Evolutionary conservation across 2,113 vertebrate species (phyloP), one percentile per base, ranked within the genome.

Genomic region (Tapirus terrestris): DNA sequence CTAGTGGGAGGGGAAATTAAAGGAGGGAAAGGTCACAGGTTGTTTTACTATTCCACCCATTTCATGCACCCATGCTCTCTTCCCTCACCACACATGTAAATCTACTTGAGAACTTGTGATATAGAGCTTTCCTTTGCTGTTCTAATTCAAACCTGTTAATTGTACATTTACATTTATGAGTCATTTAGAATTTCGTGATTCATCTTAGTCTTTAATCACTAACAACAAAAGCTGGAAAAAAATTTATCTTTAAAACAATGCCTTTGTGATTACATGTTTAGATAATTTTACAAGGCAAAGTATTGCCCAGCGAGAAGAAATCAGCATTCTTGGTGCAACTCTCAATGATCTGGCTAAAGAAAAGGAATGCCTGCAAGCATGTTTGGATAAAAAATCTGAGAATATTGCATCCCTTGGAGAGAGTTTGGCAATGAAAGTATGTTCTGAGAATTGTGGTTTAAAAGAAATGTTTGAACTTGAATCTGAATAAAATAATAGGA

Each of bases 231-330:
- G 33, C 14, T 89, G 27, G 51, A 39, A 90, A 95, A 93, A 83
- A 56, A 2, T 25, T 68, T 85, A 95, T 96, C 87, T 94, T 94
- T 98, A 96, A 98, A 98, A 88, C 27, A 48, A 95, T 45, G 67
- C 8, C 21, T 97, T 96, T 98, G 81, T 98, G 79, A 92, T 97
- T 98, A 39, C 96, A 95, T 93, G 80, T 97, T 72, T 97, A 99
- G 99, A 98, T 97, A 98, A 98, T 86, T 98, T 99, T 98, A 98
- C 98, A 91, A 99, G 98, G 96, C 98, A 98, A 97, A 98, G 89
- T 89, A 89, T 97, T 80, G 92, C 89, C 53, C 98, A 99, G 25
- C 97, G 98, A 97, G 98, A 99, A 92, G 98, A 99, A 93, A 98
- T 99, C 77, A 94, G 76, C 96, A 94, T 97, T 88, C 98, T 99